These are phyloP conservation scores for Nyctereutes procyonoides DNA, from an alignment of 2,113 vertebrate species.

Conservation along the genomic window DNA sequence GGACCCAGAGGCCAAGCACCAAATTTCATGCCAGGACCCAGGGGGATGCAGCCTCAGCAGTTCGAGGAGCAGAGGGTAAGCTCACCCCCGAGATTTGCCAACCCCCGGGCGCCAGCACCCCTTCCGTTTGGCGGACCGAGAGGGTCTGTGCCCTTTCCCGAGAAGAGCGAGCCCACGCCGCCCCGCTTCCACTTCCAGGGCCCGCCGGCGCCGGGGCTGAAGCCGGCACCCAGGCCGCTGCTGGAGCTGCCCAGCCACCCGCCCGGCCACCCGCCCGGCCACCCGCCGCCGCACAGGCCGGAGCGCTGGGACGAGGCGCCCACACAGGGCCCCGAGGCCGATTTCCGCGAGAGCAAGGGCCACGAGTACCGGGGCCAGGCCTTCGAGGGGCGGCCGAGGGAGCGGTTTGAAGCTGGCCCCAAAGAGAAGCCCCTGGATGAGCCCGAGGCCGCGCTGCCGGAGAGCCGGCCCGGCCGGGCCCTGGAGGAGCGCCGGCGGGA, in stretches of 20 bases:
- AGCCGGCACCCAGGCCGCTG: slow-evolving; percentile 89
- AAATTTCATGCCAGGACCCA: slow-evolving; percentile 89
- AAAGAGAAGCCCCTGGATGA: slow-evolving; percentile 87
- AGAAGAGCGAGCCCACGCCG: slow-evolving; percentile 82
- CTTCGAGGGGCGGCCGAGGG: slow-evolving; percentile 89
- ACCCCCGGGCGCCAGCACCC: slow-evolving; percentile 78
- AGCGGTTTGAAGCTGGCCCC: slow-evolving; percentile 91
- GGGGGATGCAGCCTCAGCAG: slow-evolving; percentile 83
- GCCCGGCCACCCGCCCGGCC: slow-evolving; percentile 88
- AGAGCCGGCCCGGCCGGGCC: slow-evolving; percentile 88
- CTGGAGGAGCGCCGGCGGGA: slow-evolving; percentile 93
- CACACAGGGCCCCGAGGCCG: slow-evolving; percentile 85
- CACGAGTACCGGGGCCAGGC: slow-evolving; percentile 85
- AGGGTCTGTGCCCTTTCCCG: slow-evolving; percentile 82
- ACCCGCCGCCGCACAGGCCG: slow-evolving; percentile 88
- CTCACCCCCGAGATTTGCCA: slow-evolving; percentile 83
- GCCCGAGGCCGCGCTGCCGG: slow-evolving; percentile 82
- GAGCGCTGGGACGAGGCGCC: slow-evolving; percentile 87
- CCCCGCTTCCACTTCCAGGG: slow-evolving; percentile 89
- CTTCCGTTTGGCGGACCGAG: slow-evolving; percentile 60
- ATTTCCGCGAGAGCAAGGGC: slow-evolving; percentile 90
- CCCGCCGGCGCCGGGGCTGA: slow-evolving; percentile 83
- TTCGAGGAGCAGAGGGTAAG: slow-evolving; percentile 86
- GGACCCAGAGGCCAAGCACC: slow-evolving; percentile 84
- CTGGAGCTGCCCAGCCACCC: slow-evolving; percentile 92